Conservation (phyloP, 2,888 invertebrate genomes). For the Drosophila mimetica region DNA sequence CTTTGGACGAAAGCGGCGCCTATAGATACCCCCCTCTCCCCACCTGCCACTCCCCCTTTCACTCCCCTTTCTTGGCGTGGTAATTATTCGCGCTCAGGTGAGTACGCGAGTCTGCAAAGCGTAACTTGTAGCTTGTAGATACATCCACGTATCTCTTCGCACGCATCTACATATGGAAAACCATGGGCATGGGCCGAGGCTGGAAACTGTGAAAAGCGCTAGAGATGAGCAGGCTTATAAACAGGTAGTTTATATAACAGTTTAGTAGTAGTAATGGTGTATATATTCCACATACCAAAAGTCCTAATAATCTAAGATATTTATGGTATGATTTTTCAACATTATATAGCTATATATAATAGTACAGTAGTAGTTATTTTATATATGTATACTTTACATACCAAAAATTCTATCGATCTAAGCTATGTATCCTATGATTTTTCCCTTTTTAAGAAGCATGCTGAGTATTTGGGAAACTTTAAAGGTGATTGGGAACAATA, state of each 20-base stretch:
- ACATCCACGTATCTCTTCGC: constrained; percentile 68
- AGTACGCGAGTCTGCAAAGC: constrained; percentile 76
- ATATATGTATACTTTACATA: too few relatives aligned
- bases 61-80: constrained; percentile 57
- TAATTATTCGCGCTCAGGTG: constrained; percentile 83
- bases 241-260: too few relatives aligned
- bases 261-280: background rate
- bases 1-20: constrained; percentile 55
- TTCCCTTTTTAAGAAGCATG: too few relatives aligned
- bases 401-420: too few relatives aligned
- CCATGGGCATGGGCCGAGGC: constrained; percentile 29
- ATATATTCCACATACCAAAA: background rate
- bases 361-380: too few relatives aligned
- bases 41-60: background rate
- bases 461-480: too few relatives aligned
- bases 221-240: constrained; percentile 21
- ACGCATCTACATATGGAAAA: constrained; percentile 72
- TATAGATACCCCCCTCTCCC: background rate
- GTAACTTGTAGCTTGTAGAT: constrained; percentile 79
- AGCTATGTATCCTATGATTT: too few relatives aligned
- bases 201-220: constrained; percentile 9
- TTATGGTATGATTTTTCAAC: too few relatives aligned
- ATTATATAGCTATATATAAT: too few relatives aligned
- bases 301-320: too few relatives aligned
- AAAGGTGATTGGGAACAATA: too few relatives aligned